These are phyloP conservation scores for Phalera bucephala DNA, from an alignment of 2,888 invertebrate species.

Conservation along the genomic window DNA sequence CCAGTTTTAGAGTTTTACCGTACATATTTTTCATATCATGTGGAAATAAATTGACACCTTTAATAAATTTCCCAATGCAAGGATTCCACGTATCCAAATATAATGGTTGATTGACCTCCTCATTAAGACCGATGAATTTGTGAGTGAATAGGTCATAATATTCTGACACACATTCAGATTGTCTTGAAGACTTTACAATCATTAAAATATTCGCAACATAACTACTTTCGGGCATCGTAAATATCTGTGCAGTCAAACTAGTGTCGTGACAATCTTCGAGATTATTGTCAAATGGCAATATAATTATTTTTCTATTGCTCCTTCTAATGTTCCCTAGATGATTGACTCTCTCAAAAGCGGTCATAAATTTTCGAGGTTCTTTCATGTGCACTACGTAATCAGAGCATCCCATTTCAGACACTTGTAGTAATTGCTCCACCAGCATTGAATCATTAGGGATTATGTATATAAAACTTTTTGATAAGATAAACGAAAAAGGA, in stretches of 20 bases:
- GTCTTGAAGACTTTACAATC: conserved; percentile 28
- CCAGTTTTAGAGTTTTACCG: conserved; percentile 74
- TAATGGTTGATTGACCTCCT: conserved; percentile 40
- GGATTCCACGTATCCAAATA: conserved; percentile 68
- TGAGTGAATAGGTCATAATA: conserved; percentile 65
- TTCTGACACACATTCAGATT: conserved; percentile 29
- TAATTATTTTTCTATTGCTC: conserved; percentile 69
- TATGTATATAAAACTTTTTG: conserved; percentile 43
- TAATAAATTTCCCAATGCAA: conserved; percentile 51
- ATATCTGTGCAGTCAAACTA: conserved; percentile 36
- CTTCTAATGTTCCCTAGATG: conserved; percentile 62
- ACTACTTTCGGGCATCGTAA: conserved; percentile 51
- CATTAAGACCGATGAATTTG: conserved; percentile 58
- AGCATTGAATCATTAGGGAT: conserved; percentile 38
- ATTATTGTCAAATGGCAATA: conserved; percentile 45
- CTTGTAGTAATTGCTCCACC: conserved; percentile 41
- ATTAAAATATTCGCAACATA: conserved; percentile 63
- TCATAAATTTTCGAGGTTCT: conserved; percentile 60
- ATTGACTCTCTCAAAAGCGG: conserved; percentile 59
- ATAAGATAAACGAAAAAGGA: conserved; percentile 33
- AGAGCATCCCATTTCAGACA: conserved; percentile 73
- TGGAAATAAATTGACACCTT: conserved; percentile 65
- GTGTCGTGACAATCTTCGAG: conserved; percentile 19
- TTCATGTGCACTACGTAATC: conserved; percentile 66
- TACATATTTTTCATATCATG: conserved; percentile 70